Percentiles rank a stretch among this genome's conserved stretches.
phyloP scores from a whole-genome alignment of 2,113 vertebrate genomes.

The Litocranius walleri region DNA sequence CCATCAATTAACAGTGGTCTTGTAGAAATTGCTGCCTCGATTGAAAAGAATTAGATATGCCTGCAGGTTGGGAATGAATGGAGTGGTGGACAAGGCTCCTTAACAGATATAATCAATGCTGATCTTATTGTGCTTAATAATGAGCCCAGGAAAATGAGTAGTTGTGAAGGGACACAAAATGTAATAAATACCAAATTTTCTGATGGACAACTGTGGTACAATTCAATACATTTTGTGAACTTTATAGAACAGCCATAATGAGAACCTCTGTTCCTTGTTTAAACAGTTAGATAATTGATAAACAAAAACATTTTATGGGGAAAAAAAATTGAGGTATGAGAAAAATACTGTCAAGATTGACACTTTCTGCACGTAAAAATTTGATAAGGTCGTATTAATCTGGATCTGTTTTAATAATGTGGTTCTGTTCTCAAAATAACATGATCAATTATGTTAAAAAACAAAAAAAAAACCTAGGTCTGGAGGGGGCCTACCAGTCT shows the following conservation, averaged over 20 bases:
- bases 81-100: background rate
- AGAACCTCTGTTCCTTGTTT: conserved; percentile 49
- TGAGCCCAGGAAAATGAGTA: background rate
- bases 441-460: conserved; percentile 47
- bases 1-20: background rate
- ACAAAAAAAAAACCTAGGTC: background rate
- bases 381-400: conserved; percentile 47
- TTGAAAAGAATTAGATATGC: background rate
- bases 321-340: conserved; percentile 36
- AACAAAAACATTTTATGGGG: background rate
- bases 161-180: background rate
- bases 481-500: conserved; percentile 30
- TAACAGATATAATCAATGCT: background rate
- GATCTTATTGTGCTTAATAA: background rate
- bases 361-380: conserved; percentile 36
- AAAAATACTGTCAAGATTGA: conserved; percentile 15
- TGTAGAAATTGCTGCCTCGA: background rate
- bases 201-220: background rate
- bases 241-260: background rate
- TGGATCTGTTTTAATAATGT: conserved; percentile 53
- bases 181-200: background rate
- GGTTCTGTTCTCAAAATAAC: conserved; percentile 57
- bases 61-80: background rate
- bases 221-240: background rate
- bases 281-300: conserved; percentile 23